Evolutionary conservation across 2,113 vertebrate species (phyloP).

Genomic region (Anoura caudifer): DNA sequence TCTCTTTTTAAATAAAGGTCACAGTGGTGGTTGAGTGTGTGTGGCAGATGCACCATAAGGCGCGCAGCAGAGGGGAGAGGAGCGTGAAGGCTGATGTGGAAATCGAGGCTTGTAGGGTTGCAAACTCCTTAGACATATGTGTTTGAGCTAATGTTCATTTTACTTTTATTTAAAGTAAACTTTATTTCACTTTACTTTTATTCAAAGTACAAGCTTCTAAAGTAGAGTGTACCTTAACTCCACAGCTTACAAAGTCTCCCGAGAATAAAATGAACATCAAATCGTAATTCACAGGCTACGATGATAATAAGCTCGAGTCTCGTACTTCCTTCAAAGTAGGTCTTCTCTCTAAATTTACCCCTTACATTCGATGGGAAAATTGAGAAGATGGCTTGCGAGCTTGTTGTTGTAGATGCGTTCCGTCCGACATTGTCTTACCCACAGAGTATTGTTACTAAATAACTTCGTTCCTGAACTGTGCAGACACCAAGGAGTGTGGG

Average conservation of each 20-base stretch:
- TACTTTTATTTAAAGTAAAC: neutral
- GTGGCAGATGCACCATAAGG: neutral
- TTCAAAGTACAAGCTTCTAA: neutral
- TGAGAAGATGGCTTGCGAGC: constrained; percentile 33
- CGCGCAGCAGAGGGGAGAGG: neutral
- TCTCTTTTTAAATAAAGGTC: neutral
- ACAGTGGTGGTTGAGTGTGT: neutral
- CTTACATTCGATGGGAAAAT: constrained; percentile 58
- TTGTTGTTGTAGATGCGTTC: constrained; percentile 51
- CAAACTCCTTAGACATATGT: neutral
- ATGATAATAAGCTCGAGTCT: neutral
- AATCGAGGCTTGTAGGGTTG: neutral
- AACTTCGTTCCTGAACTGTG: constrained; percentile 57
- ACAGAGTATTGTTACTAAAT: constrained; percentile 49
- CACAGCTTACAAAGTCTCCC: neutral
- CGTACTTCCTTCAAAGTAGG: neutral
- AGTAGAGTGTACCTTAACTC: neutral
- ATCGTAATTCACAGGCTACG: neutral
- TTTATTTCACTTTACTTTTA: neutral
- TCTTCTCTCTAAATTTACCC: constrained; percentile 26
- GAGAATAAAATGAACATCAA: neutral
- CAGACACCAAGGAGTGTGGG: neutral
- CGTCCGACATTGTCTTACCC: constrained; percentile 16
- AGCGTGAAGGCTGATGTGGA: neutral
- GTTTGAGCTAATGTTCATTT: neutral